Percentiles rank a stretch among this genome's conserved stretches.
These are phyloP conservation scores for Cremastinae sp. DNA, from an alignment of 2,888 invertebrate species.

Conservation along the genomic window DNA sequence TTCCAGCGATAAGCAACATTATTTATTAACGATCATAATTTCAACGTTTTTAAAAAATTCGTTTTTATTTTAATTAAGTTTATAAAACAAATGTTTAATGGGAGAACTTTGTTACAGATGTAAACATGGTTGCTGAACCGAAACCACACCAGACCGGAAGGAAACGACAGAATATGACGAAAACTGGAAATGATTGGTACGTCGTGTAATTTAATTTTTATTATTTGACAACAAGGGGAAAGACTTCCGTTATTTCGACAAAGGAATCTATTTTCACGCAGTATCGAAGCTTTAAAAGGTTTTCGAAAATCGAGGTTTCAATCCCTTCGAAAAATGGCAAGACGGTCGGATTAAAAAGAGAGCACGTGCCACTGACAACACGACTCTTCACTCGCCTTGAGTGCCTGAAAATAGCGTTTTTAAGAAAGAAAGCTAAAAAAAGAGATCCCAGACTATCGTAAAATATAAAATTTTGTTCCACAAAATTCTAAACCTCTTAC, in stretches of 20 bases:
- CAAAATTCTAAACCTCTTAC: too few relatives aligned
- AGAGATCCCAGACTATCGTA: slow-evolving; percentile 39
- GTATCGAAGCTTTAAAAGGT: background rate
- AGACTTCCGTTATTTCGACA: too few relatives aligned
- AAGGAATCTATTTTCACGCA: background rate
- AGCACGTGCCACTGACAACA: slow-evolving; percentile 74
- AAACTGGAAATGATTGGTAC: slow-evolving; percentile 86
- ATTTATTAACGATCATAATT: too few relatives aligned
- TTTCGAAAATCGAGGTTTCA: slow-evolving; percentile 8
- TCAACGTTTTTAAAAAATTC: too few relatives aligned
- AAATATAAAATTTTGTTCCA: background rate
- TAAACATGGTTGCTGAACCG: slow-evolving; percentile 89
- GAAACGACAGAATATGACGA: slow-evolving; percentile 85
- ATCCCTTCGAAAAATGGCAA: slow-evolving; percentile 62
- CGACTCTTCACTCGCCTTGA: slow-evolving; percentile 76
- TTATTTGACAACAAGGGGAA: too few relatives aligned
- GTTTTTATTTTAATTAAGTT: too few relatives aligned
- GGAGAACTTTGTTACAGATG: slow-evolving; percentile 83
- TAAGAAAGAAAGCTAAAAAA: slow-evolving; percentile 63
- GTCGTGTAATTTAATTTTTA: too few relatives aligned
- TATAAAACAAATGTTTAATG: too few relatives aligned
- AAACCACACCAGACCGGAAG: slow-evolving; percentile 87
- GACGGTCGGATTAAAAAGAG: slow-evolving; percentile 74
- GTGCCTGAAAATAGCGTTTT: slow-evolving; percentile 76
- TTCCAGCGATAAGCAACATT: too few relatives aligned